Base-by-base conservation (phyloP, 92 coral and sea anemone species). In the Epizoanthus fatuus region DNA sequence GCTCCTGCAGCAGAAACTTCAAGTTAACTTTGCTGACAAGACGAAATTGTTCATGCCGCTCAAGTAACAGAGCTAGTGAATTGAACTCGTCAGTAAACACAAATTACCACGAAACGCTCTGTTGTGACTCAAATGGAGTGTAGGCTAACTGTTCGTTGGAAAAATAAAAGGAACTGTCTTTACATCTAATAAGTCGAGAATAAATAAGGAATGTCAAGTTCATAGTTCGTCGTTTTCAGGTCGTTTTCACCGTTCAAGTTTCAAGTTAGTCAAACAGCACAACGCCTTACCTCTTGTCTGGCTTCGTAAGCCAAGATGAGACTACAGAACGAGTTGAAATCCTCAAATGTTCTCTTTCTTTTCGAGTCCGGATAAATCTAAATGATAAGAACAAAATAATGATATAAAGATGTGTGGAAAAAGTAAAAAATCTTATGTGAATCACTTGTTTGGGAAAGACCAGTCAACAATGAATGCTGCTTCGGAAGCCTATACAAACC, bases 271-370 rank as follows among this genome's bases (percentile, higher is more conserved):
- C 81, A 49, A 49, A 16, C 51, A 15, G 51, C 58, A 83, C 38
- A 45, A 84, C 80, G 80, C 22, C 90, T 82, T 66, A 95, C 99
- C 93, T 95, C 98, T 93, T 95, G 95, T 84, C 95, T 84, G 80
- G 97, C 99, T 90, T 97, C 99, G 93, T 97, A 93, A 4, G 99
- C 99, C 81, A 97, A 90, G 75, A 97, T 89, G n/a, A 93, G 93
- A 68, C 99, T 97, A 90, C 99, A 97, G 72, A 97, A 97, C 73
- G 99, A 87, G 94, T 97, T 97, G 86, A 97, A 97, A 75, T 92
- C 99, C 72, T 97, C 99, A 63, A 97, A 88, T 39, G 98, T 97
- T 59, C 96, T 90, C 72, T 92, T 89, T 74, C 94, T 97, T 90
- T 97, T 97, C 55, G 99, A 87, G 62, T 92, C 94, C 39, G 99